phyloP scores from a whole-genome alignment of 2,113 vertebrate genomes.

The Poecile atricapillus region DNA sequence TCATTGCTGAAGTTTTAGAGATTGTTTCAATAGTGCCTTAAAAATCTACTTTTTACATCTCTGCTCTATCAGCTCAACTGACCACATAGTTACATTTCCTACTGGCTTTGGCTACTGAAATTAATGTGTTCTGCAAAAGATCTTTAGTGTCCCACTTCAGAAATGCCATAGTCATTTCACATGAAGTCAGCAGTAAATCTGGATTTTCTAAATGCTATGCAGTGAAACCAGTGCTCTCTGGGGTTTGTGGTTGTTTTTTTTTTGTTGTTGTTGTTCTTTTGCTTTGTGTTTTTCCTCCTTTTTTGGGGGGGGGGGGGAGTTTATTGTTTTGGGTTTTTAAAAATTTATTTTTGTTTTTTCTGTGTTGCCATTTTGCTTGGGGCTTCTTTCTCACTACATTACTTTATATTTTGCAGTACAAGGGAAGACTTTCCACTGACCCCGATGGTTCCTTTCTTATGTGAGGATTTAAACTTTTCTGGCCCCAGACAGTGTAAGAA shows the following conservation, averaged over 20 bases:
- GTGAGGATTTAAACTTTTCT: background rate
- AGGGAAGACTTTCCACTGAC: background rate
- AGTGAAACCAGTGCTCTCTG: background rate
- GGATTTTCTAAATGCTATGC: background rate
- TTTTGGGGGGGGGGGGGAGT: background rate
- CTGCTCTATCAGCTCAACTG: background rate
- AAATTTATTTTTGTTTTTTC: no score
- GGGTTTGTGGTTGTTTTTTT: no score
- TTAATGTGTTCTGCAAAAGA: background rate
- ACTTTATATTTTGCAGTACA: background rate
- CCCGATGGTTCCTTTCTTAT: background rate
- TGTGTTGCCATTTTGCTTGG: background rate
- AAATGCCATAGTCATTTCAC: background rate
- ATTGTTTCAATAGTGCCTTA: background rate
- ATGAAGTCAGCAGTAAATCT: background rate
- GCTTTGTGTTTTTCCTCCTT: fast-evolving
- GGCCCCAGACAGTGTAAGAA: background rate
- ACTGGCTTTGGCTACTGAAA: background rate
- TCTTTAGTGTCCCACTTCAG: background rate
- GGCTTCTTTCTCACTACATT: background rate
- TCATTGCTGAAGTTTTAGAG: background rate
- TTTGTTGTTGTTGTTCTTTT: no score
- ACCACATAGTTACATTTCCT: background rate
- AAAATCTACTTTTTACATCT: background rate
- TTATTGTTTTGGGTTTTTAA: no score